A percentile compares a stretch with the other conserved stretches of the same genome.
phyloP scores from a whole-genome alignment of 2,888 invertebrate species.

The Steromphala cineraria region DNA sequence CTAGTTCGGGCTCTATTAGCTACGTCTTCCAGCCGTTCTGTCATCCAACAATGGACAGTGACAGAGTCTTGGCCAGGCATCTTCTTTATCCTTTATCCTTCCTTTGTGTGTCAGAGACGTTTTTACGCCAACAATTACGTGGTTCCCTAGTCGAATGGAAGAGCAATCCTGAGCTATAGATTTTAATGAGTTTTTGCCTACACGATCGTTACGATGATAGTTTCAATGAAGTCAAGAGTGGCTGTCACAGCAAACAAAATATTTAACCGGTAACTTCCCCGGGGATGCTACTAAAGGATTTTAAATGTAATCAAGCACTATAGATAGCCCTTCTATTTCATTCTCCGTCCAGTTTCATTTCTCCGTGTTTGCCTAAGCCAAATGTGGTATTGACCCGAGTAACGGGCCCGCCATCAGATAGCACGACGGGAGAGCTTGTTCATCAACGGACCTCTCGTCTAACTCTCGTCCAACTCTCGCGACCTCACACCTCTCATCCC shows the following conservation, averaged over 20 bases:
- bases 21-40: neutral
- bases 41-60: neutral
- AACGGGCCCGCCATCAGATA: neutral
- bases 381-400: slow-evolving; percentile 10
- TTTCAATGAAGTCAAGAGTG: slow-evolving; percentile 20
- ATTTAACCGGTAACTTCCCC: slow-evolving; percentile 19
- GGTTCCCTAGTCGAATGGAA: slow-evolving; percentile 9
- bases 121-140: neutral
- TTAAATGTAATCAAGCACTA: slow-evolving; percentile 22
- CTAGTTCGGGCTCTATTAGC: neutral
- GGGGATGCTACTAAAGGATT: slow-evolving; percentile 13
- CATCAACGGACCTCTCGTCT: neutral
- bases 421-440: neutral
- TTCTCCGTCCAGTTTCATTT: slow-evolving; percentile 14
- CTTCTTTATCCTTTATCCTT: slow-evolving; percentile 5
- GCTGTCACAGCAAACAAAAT: slow-evolving; percentile 19
- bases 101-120: slow-evolving; percentile 5
- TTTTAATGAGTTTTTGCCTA: slow-evolving; percentile 22
- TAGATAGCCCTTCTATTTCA: slow-evolving; percentile 8
- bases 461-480: too few relatives aligned
- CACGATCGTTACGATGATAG: slow-evolving; percentile 11
- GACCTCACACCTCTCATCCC: too few relatives aligned
- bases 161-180: slow-evolving; percentile 1
- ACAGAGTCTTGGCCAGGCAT: neutral
- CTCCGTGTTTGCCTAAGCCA: slow-evolving; percentile 13